A percentile compares a stretch with the other conserved stretches of the same genome.
Conservation (phyloP, 53 echinoderm and acorn worm genomes). For the Echinarachnius parma region DNA sequence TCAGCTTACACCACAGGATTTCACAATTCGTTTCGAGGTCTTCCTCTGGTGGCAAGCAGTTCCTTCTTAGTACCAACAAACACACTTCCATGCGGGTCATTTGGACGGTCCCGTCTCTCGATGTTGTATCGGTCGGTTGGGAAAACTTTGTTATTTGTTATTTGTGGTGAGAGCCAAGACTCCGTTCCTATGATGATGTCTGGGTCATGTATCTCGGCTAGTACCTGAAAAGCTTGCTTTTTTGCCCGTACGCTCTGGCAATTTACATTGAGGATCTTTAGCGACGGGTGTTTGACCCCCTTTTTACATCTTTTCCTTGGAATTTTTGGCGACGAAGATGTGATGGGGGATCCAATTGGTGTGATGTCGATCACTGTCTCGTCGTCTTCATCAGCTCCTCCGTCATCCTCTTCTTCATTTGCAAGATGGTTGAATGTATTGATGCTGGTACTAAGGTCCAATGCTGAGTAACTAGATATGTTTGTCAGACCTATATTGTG, state of each 20-base stretch:
- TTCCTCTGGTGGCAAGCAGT: not conserved
- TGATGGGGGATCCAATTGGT: no score
- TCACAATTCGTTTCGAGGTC: constrained; percentile 17
- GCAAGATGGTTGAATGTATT: no score
- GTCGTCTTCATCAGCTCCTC: no score
- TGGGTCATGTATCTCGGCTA: not conserved
- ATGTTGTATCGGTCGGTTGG: not conserved
- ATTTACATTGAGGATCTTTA: no score
- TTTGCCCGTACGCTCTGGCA: not conserved
- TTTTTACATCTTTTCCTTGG: no score
- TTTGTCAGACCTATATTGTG: no score
- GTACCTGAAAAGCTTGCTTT: constrained; percentile 3
- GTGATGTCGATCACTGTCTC: no score
- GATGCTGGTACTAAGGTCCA: no score
- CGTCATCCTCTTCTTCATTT: no score
- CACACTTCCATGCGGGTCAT: not conserved
- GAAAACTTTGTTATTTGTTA: not conserved
- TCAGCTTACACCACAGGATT: constrained; percentile 13
- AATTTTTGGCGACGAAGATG: no score
- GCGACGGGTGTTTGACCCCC: no score
- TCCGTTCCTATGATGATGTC: constrained; percentile 16
- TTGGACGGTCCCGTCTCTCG: not conserved
- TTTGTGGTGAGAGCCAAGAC: constrained; percentile 10
- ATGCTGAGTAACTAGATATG: no score
- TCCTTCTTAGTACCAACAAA: constrained; percentile 1